phyloP scores from a whole-genome alignment of 2,797 vertebrate species.

The Lacerta bilineata region DNA sequence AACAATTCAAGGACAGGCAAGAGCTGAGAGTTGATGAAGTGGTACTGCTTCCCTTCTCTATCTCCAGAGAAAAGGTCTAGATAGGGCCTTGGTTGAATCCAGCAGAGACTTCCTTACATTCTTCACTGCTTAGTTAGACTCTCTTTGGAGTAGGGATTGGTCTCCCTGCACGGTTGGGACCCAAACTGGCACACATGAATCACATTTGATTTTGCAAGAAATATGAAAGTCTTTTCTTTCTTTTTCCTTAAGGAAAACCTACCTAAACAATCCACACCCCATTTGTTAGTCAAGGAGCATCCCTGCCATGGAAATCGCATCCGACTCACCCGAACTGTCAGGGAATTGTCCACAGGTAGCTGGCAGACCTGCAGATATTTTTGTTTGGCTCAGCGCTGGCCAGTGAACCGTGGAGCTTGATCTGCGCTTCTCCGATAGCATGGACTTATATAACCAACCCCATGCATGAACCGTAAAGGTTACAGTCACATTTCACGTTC shows the following conservation, averaged over 20 bases:
- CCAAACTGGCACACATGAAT: neutral
- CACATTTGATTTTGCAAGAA: neutral
- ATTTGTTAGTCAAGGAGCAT: neutral
- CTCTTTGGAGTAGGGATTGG: neutral
- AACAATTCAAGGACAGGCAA: too few species aligned
- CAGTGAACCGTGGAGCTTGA: neutral
- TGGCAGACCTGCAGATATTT: conserved; percentile 17
- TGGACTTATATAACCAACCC: neutral
- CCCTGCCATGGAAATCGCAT: neutral
- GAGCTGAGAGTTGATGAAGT: too few species aligned
- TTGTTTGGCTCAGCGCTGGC: neutral
- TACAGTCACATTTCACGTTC: neutral
- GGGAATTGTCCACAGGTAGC: neutral
- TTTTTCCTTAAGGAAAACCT: neutral
- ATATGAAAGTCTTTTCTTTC: neutral
- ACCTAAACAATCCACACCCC: neutral
- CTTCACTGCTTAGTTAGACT: neutral
- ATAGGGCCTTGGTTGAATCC: neutral
- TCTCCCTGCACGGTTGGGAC: neutral
- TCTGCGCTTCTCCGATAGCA: neutral
- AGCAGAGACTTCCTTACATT: neutral
- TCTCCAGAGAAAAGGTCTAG: neutral
- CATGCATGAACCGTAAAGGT: neutral
- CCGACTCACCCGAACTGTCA: neutral
- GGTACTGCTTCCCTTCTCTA: too few species aligned